Conservation (phyloP, 2,888 invertebrate species). For the Aphidoletes aphidimyza region DNA sequence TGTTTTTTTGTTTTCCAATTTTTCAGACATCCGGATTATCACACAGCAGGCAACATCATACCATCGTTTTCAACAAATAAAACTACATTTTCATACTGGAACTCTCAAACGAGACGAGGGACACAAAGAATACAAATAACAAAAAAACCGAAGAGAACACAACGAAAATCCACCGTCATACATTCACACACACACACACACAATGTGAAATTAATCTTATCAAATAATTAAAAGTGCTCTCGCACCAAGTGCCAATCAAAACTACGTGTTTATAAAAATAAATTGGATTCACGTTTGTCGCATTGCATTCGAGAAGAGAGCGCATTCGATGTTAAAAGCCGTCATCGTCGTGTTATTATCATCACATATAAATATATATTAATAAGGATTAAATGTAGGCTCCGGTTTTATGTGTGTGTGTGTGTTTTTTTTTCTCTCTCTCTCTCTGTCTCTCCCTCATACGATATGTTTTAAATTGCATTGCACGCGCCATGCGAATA, state of each 20-base stretch:
- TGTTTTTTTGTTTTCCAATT: too few relatives aligned
- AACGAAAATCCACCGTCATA: too few relatives aligned
- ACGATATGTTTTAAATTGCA: neutral
- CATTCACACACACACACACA: neutral
- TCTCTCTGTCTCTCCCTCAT: neutral
- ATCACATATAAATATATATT: constrained; percentile 34
- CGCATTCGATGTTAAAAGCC: neutral
- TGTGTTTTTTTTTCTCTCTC: neutral
- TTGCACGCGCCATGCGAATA: neutral
- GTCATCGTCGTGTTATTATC: constrained; percentile 12
- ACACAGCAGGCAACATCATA: too few relatives aligned
- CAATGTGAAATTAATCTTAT: constrained; percentile 53
- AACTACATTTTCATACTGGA: too few relatives aligned
- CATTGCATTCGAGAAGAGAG: neutral
- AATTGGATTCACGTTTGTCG: constrained; percentile 5
- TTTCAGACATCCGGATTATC: too few relatives aligned
- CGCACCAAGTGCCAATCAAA: constrained; percentile 53
- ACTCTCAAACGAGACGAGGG: too few relatives aligned
- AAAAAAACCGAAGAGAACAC: too few relatives aligned
- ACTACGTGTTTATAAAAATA: neutral
- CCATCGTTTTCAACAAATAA: too few relatives aligned
- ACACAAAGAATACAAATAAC: too few relatives aligned
- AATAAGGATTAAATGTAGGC: constrained; percentile 39
- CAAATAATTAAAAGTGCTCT: constrained; percentile 54
- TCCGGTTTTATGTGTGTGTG: too few relatives aligned